These are phyloP conservation scores for Tillus elongatus DNA, from an alignment of 2,888 invertebrate species.

Conservation along the genomic window DNA sequence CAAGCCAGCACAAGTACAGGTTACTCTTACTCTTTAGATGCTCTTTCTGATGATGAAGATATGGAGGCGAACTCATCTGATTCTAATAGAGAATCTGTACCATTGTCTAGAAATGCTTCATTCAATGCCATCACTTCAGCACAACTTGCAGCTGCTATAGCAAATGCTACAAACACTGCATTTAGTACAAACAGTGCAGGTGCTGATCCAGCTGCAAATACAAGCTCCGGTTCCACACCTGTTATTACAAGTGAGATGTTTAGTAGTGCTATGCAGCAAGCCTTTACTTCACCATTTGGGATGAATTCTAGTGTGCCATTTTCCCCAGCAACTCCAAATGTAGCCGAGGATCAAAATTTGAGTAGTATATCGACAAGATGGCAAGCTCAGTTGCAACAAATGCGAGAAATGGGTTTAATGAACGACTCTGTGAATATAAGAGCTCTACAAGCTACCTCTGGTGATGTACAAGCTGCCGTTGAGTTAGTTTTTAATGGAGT, in stretches of 20 bases:
- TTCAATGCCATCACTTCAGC: slow-evolving; percentile 57
- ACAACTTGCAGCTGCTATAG: slow-evolving; percentile 65
- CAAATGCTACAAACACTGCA: slow-evolving; percentile 45
- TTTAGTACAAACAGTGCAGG: slow-evolving; percentile 30
- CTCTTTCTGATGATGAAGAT: slow-evolving; percentile 47
- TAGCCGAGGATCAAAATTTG: slow-evolving; percentile 26
- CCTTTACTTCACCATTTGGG: slow-evolving; percentile 41
- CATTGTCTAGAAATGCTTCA: slow-evolving; percentile 34
- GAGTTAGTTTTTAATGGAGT: slow-evolving; percentile 74
- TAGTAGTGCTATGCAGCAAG: slow-evolving; percentile 66
- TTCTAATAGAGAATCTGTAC: slow-evolving; percentile 29
- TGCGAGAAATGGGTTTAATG: slow-evolving; percentile 85
- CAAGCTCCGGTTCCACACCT: slow-evolving; percentile 22
- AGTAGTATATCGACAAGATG: slow-evolving; percentile 36
- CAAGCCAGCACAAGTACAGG: slow-evolving; percentile 44
- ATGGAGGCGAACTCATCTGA: slow-evolving; percentile 44
- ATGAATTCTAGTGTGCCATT: slow-evolving; percentile 17
- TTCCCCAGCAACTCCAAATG: slow-evolving; percentile 16
- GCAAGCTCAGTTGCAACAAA: slow-evolving; percentile 58
- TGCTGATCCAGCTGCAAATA: slow-evolving; percentile 25
- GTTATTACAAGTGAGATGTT: slow-evolving; percentile 72
- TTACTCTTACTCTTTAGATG: slow-evolving; percentile 46
- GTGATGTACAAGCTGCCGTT: slow-evolving; percentile 85
- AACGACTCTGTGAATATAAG: slow-evolving; percentile 78
- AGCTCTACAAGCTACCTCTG: slow-evolving; percentile 69